Base-by-base conservation (phyloP, 1,140 invertebrate species). In the Trialeurodes vaporariorum region DNA sequence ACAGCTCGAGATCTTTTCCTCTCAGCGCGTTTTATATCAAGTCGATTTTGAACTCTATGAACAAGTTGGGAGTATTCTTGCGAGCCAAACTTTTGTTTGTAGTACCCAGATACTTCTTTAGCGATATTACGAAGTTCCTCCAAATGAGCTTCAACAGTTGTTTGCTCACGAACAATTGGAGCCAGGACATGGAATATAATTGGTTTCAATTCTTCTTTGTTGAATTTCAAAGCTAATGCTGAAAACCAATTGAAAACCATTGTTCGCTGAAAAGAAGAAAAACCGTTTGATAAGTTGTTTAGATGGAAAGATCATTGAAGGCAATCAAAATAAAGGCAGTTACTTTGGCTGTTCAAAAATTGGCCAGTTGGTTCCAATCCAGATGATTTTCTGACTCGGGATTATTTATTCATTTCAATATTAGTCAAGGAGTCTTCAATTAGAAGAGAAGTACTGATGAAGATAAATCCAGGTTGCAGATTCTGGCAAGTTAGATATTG, bases 191-290 rank as follows among this genome's bases (percentile, higher is more conserved):
- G 78, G 65, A 78, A 78, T 21, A 87, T 72, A 63, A 87, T 72
- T 1, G 78, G 74, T 1, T 78, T 73, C 5, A 91, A 70, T 40
- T 78, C 75, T 0, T 84, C 79, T 25, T 81, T 69, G 2, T 82
- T 82, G 13, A 90, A 75, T 59, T 84, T 81, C 2, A 83, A 76
- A 23, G 81, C 74, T 13, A 90, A 70, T 0, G 85, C 87, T 27
- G 85, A 88, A n/a, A 88, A 82, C 77, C 86, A 91, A 70, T 88
- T 87, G 67, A 91, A 90, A 22, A 87, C 80, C 66, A 83, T 81
- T 21, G 77, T 81, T 69, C 89, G 79, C 87, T 89, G 67, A 0
- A 73, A 72, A 25, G 63, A 61, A 62, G 74, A 71, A 68, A 68
- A 71, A n/a, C n/a, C n/a, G n/a, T n/a, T n/a, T n/a, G n/a, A n/a